Evolutionary conservation across 2,113 vertebrate genomes (phyloP), one percentile per base, ranked within the genome.

Genomic region (Heptranchias perlo): DNA sequence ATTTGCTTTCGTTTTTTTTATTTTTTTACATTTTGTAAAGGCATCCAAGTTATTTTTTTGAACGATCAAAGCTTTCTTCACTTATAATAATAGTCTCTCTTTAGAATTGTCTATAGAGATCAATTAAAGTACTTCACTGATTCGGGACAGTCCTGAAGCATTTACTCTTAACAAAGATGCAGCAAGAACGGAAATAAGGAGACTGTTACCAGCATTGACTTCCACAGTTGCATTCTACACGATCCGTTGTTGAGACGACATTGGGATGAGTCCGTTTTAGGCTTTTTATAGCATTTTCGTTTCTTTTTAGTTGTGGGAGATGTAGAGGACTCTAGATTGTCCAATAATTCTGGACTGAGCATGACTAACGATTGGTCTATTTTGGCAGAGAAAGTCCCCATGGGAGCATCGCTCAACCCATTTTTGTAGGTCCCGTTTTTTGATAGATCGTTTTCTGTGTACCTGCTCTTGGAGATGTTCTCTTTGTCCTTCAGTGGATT

Each of bases 241-340:
- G 97, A 97, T 91, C 97, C 97, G 65, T 95, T 97, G 95, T 97
- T 96, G 97, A 98, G 98, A 93, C 99, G 98, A 97, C 99, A 99
- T 64, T 99, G 98, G 13, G 94, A 16, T 84, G 98, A 97, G 96
- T 99, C 98, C 95, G 99, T 99, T 96, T 98, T 99, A 96, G 99
- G 99, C 97, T 98, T 99, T 97, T 98, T 99, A 96, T 98, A 98
- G 96, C 99, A 99, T 96, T 99, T 99, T 96, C 99, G 99, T 97
- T 98, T 99, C 98, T 99, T 99, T 97, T 98, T 99, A 49, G 94
- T 95, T 94, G 98, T 98, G 84, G 99, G 99, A 0, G 97, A 97
- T 97, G 99, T 98, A 49, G 99, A 98, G 31, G 98, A 97, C 96
- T 98, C 98, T n/a, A 98, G 97, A 35, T 98, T 98, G 96, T 98